Evolutionary conservation across 2,888 invertebrate genomes (phyloP), one percentile per base, ranked within the genome.

Genomic region (Fabriciana adippe): DNA sequence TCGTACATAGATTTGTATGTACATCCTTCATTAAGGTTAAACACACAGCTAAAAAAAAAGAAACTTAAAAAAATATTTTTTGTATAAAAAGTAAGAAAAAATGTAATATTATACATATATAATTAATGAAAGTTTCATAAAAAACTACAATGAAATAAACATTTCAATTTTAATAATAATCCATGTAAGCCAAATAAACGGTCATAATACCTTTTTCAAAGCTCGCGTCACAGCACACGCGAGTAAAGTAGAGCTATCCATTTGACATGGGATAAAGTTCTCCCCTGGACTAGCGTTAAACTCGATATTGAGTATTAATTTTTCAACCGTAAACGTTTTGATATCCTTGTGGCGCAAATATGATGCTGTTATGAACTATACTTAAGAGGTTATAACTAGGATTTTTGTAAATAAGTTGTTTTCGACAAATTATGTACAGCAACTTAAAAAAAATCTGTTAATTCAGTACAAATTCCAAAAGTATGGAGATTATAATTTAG

Each of bases 211-310:
- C 31, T 62, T 67, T 67, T 57, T 57, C 63, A 57, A 67, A 63
- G 67, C 47, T 47, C 67, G 57, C 41, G 67, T 67, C 67, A 67
- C 62, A 56, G 18, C 14, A n/a, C 56, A 16, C 21, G 62, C 51
- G 47, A 67, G 51, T 53, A 53, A 62, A 67, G 56, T 62, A 55
- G 21, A 62, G 56, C 50, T 63, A 63, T 67, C 35, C 56, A 31
- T 63, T 67, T 67, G 67, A 67, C 63, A 67, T 51, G 62, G 67
- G 63, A 67, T 67, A 54, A 67, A 67, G 48, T 16, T 57, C 53
- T 67, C 41, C 45, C 14, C 21, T n/a, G 41, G 35, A 50, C 55
- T 50, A 31, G 14, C 26, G 21, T 26, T 55, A 55, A 53, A 61
- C 35, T 15, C 51, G n/a, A 35, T 61, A 61, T 61, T 41, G 61